Evolutionary conservation across 2,888 invertebrate species (phyloP).

Genomic region (Tillus elongatus): DNA sequence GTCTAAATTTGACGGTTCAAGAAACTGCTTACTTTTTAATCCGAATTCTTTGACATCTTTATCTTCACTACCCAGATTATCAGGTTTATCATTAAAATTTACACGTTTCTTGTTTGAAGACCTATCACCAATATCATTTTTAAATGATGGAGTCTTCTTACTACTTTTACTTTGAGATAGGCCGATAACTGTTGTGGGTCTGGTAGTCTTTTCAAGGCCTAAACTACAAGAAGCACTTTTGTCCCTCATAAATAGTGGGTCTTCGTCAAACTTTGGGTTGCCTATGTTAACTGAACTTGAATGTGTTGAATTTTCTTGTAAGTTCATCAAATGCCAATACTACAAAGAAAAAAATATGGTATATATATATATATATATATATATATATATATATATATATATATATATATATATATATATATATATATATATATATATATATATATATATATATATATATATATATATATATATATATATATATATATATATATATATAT

Average conservation of each 20-base stretch:
- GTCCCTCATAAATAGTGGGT: conserved; percentile 55
- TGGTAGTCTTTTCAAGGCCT: conserved; percentile 58
- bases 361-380: no score
- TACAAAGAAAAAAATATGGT: conserved; percentile 41
- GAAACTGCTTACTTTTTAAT: conserved; percentile 8
- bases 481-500: no score
- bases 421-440: no score
- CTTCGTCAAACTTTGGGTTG: conserved; percentile 36
- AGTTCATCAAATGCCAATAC: conserved; percentile 67
- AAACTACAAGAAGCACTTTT: conserved; percentile 73
- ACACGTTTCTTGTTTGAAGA: conserved; percentile 33
- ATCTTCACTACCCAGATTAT: conserved; percentile 24
- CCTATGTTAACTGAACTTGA: conserved; percentile 39
- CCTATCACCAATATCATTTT: conserved; percentile 14
- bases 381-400: no score
- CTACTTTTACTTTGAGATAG: conserved; percentile 23
- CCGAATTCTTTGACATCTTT: conserved; percentile 7
- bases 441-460: no score
- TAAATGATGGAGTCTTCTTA: conserved; percentile 21
- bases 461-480: no score
- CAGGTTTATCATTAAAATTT: conserved; percentile 35
- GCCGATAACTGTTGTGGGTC: conserved; percentile 53
- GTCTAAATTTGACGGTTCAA: conserved; percentile 27
- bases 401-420: no score
- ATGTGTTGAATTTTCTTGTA: conserved; percentile 43